Percentiles rank a stretch among this genome's conserved stretches.
These are phyloP conservation scores for Silvanus unidentatus DNA, from an alignment of 2,888 invertebrate species.

Conservation along the genomic window DNA sequence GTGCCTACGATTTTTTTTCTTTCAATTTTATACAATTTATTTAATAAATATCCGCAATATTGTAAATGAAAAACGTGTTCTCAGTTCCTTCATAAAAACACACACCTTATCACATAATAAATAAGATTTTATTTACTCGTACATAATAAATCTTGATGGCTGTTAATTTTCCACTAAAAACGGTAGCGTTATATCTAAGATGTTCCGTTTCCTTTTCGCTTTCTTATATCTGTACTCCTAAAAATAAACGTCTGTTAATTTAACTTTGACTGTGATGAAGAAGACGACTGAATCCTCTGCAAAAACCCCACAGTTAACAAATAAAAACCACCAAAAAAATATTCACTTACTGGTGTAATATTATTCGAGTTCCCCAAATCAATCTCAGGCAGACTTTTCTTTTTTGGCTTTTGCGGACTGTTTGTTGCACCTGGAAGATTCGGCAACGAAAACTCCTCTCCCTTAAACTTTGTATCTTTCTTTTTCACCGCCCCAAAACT, in stretches of 20 bases:
- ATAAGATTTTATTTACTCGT: too few species aligned
- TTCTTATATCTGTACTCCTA: conserved; percentile 40
- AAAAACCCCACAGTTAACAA: conserved; percentile 23
- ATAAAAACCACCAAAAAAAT: too few species aligned
- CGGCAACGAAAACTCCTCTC: conserved; percentile 54
- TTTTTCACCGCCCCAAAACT: conserved; percentile 22
- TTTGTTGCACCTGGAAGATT: conserved; percentile 53
- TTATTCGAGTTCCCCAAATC: conserved; percentile 27
- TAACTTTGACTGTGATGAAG: conserved; percentile 35
- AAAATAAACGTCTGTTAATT: conserved; percentile 23
- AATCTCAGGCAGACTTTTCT: conserved; percentile 34
- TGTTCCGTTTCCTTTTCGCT: conserved; percentile 37
- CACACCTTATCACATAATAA: too few species aligned
- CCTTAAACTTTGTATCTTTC: conserved; percentile 29
- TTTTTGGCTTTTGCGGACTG: conserved; percentile 38
- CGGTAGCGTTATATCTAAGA: conserved; percentile 30
- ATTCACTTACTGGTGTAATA: conserved; percentile 40
- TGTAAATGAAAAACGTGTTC: too few species aligned
- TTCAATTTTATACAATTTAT: neutral
- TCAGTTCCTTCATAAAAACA: too few species aligned
- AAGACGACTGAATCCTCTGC: conserved; percentile 40
- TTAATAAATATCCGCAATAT: too few species aligned
- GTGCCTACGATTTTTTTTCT: neutral
- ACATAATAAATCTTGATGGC: too few species aligned
- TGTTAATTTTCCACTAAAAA: conserved; percentile 9